These are phyloP conservation scores for Limosa lapponica DNA, from an alignment of 2,797 vertebrate genomes.

Conservation along the genomic window DNA sequence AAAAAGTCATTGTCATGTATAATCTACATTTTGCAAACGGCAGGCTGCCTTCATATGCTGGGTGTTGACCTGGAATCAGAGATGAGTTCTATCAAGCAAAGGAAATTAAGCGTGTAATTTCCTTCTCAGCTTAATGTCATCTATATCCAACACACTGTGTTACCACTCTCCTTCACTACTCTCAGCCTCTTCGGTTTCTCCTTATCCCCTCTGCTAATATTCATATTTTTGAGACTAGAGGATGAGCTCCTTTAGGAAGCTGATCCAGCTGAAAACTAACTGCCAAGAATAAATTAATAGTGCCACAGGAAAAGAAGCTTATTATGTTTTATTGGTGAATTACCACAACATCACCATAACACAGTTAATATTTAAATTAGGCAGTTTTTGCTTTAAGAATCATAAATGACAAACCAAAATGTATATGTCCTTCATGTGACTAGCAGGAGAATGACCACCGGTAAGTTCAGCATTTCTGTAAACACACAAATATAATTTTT, in stretches of 20 bases:
- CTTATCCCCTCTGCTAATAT: neutral
- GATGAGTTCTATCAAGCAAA: neutral
- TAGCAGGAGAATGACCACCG: neutral
- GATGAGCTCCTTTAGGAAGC: neutral
- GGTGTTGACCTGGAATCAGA: slow-evolving; percentile 17
- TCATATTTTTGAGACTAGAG: neutral
- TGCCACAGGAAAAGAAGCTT: neutral
- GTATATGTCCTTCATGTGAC: neutral
- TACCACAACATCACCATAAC: neutral
- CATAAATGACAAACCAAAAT: neutral
- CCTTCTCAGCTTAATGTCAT: neutral
- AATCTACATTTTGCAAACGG: neutral
- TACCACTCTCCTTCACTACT: neutral
- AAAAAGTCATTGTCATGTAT: neutral
- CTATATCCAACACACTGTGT: neutral
- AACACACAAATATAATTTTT: neutral
- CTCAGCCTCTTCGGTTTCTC: neutral
- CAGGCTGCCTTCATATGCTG: neutral
- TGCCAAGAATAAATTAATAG: neutral
- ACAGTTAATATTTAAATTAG: neutral
- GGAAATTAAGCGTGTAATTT: slow-evolving; percentile 35
- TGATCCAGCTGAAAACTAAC: neutral
- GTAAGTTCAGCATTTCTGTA: neutral
- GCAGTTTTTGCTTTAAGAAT: neutral
- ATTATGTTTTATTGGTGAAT: neutral